Conservation (phyloP, 2,797 vertebrate species). For the Pangasius larnaudii region DNA sequence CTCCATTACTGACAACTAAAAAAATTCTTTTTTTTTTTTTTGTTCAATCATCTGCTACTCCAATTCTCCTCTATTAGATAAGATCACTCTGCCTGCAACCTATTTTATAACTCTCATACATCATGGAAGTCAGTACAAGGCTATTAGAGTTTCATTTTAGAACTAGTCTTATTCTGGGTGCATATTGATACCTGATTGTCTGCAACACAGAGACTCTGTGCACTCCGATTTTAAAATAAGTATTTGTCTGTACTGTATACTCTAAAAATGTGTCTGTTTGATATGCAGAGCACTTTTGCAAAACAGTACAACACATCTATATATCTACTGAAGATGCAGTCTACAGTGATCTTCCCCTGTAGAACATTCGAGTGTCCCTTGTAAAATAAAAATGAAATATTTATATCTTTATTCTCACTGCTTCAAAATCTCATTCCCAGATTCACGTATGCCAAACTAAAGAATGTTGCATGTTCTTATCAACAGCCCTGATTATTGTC, state of each 20-base stretch:
- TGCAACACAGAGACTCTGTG: background rate
- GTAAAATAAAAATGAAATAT: background rate
- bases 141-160: background rate
- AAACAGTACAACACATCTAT: background rate
- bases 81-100: background rate
- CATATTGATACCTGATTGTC: background rate
- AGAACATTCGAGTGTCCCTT: background rate
- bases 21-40: background rate
- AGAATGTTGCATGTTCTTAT: constrained; percentile 14
- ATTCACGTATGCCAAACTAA: background rate
- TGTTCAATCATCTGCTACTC: constrained; percentile 3
- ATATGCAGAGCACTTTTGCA: background rate
- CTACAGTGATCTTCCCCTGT: background rate
- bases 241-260: background rate
- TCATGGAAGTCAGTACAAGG: background rate
- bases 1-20: constrained; percentile 1
- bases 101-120: background rate
- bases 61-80: constrained; percentile 10
- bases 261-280: background rate
- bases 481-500: constrained; percentile 30
- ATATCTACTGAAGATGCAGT: background rate
- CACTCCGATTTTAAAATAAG: background rate
- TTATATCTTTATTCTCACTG: background rate
- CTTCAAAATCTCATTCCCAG: background rate
- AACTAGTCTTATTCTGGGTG: background rate